A percentile compares a stretch with the other conserved stretches of the same genome.
Evolutionary conservation across 2,888 invertebrate genomes (phyloP).

Genomic region (Cataglyphis albicans): DNA sequence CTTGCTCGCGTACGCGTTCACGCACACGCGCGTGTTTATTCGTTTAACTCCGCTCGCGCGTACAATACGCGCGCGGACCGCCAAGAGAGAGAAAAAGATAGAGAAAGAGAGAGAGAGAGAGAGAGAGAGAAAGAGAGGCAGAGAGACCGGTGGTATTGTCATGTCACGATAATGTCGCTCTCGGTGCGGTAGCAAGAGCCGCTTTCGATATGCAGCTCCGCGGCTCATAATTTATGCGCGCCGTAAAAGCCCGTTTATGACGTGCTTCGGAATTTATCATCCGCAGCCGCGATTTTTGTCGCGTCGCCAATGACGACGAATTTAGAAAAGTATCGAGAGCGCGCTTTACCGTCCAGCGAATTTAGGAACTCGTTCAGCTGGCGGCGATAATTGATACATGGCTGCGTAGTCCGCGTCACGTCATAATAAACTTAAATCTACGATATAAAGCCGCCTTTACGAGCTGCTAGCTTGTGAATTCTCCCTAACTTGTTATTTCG

Average conservation of each 20-base stretch:
- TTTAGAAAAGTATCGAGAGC: constrained; percentile 11
- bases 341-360: neutral
- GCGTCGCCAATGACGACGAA: constrained; percentile 30
- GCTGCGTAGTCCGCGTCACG: neutral
- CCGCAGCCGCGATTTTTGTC: constrained; percentile 40
- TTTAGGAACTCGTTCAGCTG: constrained; percentile 14
- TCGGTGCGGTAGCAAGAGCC: constrained; percentile 51
- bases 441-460: constrained; percentile 28
- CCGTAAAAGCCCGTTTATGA: constrained; percentile 52
- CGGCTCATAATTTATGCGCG: constrained; percentile 51
- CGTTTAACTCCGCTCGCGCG: constrained; percentile 65
- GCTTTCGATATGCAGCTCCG: constrained; percentile 52
- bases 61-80: constrained; percentile 37
- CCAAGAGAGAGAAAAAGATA: constrained; percentile 16
- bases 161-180: constrained; percentile 62
- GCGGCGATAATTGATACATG: neutral
- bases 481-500: constrained; percentile 9
- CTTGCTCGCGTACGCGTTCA: constrained; percentile 49
- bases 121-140: neutral
- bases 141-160: constrained; percentile 58
- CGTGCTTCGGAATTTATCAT: constrained; percentile 54
- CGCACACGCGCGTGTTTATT: constrained; percentile 66
- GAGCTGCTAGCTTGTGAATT: constrained; percentile 10
- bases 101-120: too few species aligned
- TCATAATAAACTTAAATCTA: constrained; percentile 42